Percentiles rank a stretch among this genome's conserved stretches.
These are phyloP conservation scores for Megalops cyprinoides DNA, from an alignment of 2,797 vertebrate species.

Conservation along the genomic window DNA sequence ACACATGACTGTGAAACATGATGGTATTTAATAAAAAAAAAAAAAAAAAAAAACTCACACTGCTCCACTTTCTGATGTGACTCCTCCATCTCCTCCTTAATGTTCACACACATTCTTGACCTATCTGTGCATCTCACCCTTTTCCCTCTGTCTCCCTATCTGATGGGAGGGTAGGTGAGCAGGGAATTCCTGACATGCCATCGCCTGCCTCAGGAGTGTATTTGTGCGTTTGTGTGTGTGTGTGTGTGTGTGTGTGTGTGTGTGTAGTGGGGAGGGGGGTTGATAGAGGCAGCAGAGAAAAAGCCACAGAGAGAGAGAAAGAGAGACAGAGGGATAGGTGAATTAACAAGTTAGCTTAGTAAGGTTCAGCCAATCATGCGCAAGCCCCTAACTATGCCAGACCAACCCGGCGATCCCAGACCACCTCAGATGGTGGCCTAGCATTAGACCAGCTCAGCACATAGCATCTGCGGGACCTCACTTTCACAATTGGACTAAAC, in stretches of 20 bases:
- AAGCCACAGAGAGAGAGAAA: too few relatives aligned
- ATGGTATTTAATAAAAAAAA: not conserved
- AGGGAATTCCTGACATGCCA: conserved; percentile 67
- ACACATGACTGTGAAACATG: not conserved
- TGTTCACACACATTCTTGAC: conserved; percentile 38
- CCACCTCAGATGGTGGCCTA: not conserved
- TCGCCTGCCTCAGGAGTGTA: conserved; percentile 45
- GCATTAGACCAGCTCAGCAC: not conserved
- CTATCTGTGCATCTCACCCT: conserved; percentile 23
- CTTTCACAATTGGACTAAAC: not conserved
- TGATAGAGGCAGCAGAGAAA: too few relatives aligned
- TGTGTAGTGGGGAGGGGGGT: conserved; percentile 10
- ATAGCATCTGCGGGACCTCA: not conserved
- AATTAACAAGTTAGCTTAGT: not conserved
- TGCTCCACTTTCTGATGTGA: not conserved
- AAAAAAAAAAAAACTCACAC: not conserved
- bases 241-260: conserved; percentile 38
- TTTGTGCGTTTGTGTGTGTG: too few relatives aligned
- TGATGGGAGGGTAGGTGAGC: conserved; percentile 65
- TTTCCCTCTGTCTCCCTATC: conserved; percentile 37
- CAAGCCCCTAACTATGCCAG: not conserved
- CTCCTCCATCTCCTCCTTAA: not conserved
- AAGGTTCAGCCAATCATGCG: too few relatives aligned
- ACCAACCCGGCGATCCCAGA: not conserved
- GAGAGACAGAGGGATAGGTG: too few relatives aligned